Evolutionary conservation across 2,113 vertebrate species (phyloP).

Genomic region (Taxidea taxus): DNA sequence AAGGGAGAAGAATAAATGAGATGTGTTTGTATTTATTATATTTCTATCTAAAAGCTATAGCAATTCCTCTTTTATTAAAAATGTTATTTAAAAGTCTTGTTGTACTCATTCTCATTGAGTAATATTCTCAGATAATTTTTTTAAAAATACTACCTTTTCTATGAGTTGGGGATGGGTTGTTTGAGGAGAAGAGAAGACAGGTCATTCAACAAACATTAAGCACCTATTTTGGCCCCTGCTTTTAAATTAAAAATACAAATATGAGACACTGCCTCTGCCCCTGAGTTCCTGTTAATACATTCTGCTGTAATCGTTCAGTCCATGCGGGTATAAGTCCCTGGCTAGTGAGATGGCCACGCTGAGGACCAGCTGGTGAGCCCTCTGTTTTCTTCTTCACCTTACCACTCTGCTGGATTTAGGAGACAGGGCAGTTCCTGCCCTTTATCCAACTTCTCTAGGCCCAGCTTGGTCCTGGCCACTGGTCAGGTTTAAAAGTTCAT

Average conservation of each 20-base stretch:
- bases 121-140: neutral
- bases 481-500: neutral
- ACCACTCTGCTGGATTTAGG: neutral
- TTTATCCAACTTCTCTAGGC: neutral
- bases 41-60: neutral
- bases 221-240: neutral
- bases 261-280: neutral
- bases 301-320: neutral
- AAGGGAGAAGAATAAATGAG: neutral
- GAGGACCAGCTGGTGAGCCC: neutral
- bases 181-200: neutral
- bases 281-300: neutral
- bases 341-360: neutral
- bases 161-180: neutral
- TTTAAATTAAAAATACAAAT: conserved; percentile 32
- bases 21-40: neutral
- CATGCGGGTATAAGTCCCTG: neutral
- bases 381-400: neutral
- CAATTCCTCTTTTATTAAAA: neutral
- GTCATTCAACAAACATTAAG: neutral
- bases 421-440: neutral
- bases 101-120: neutral
- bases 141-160: neutral
- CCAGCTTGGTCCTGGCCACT: neutral
- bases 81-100: neutral